phyloP scores from a whole-genome alignment of 2,113 vertebrate genomes.

The Trogon melanurus region DNA sequence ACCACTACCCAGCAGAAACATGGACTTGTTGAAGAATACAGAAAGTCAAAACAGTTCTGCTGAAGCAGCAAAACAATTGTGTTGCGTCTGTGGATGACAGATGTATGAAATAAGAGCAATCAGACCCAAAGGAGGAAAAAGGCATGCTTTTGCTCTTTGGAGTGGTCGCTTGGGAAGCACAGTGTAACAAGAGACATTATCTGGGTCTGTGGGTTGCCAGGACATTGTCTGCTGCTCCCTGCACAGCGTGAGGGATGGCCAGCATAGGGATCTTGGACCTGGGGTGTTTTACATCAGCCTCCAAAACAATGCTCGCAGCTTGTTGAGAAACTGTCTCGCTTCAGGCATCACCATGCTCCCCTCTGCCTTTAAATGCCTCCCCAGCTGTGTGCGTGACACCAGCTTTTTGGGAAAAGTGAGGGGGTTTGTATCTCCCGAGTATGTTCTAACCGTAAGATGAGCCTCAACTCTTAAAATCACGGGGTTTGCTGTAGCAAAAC shows the following conservation, averaged over 20 bases:
- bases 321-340: neutral
- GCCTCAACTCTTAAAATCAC: neutral
- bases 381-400: neutral
- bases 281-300: neutral
- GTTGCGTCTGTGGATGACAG: neutral
- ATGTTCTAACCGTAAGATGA: rapidly evolving
- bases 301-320: neutral
- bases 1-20: neutral
- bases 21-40: neutral
- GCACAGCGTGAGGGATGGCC: neutral
- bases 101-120: neutral
- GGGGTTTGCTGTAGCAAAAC: neutral
- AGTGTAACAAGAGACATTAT: neutral
- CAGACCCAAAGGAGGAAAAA: conserved; percentile 25
- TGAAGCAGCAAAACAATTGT: neutral
- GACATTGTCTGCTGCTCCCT: conserved; percentile 16
- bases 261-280: neutral
- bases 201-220: neutral
- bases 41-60: neutral
- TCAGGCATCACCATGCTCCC: neutral
- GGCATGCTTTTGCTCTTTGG: neutral
- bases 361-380: neutral
- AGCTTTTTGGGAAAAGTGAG: neutral
- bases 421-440: neutral
- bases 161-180: neutral